Base-by-base conservation (phyloP, 1,140 invertebrate genomes). In the Papilio aristodemus region DNA sequence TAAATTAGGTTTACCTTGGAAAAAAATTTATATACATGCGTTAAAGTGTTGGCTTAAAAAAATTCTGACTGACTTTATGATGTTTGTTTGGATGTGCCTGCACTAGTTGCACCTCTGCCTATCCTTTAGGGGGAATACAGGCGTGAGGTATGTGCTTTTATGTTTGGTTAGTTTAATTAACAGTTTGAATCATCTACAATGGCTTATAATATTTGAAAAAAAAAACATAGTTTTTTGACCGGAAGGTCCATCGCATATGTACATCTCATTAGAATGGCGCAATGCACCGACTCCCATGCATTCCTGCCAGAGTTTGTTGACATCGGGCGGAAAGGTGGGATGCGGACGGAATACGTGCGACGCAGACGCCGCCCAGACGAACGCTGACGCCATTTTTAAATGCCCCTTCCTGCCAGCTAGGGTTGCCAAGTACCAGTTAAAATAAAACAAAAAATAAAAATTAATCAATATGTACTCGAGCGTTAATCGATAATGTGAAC, bases 271-370 rank as follows among this genome's bases (percentile, higher is more conserved):
- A 19, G 67, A 71, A 67, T 73, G 64, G 57, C 66, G 41, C 71
- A 72, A 62, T 75, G 58, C 73, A 71, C 69, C 72, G 67, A 71
- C 72, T 75, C 71, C 71, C 59, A 62, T 67, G 70, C 80, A 82
- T 80, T 80, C 78, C 80, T 69, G 70, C 37, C 32, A 62, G 60
- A 80, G 80, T 79, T 79, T 84, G 80, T 83, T 86, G 80, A 83
- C 78, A 77, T 75, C 68, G 71, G 72, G 74, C 84, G 80, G 80
- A 83, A 80, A 73, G 79, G 74, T 76, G 74, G 76, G 76, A 78
- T 84, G 82, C 74, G 81, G 68, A 50, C 69, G 66, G 81, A 76
- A 83, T 83, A 81, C 73, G 73, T 73, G 69, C 75, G 62, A 80
- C 79, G 81, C 84, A 84, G 84, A 84, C 78, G 69, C 63, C 58